A percentile compares a stretch with the other conserved stretches of the same genome.
Conservation (phyloP, 2,113 vertebrate species). For the Bombycilla garrulus region DNA sequence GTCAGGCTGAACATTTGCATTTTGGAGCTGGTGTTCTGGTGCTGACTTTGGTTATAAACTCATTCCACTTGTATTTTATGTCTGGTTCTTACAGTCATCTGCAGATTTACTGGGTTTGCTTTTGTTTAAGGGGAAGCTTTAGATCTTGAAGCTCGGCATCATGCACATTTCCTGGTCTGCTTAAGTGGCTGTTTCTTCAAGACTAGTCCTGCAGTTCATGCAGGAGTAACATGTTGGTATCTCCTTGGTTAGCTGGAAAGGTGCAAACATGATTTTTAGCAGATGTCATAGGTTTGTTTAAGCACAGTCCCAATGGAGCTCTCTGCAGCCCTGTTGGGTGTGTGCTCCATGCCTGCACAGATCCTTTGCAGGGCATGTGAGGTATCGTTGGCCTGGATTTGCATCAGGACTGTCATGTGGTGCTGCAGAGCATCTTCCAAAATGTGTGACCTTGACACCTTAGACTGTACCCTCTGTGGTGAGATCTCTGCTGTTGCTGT, state of each 20-base stretch:
- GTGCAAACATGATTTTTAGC: not conserved
- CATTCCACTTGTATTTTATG: not conserved
- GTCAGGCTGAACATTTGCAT: fast-evolving
- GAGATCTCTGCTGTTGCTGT: not conserved
- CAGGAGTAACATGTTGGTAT: not conserved
- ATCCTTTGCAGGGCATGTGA: fast-evolving
- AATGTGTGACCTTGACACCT: not conserved
- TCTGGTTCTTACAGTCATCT: not conserved
- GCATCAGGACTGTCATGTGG: not conserved
- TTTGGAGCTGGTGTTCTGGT: not conserved
- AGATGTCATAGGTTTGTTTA: not conserved
- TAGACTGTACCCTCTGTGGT: not conserved
- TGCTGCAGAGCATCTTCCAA: conserved; percentile 14
- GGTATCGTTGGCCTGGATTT: not conserved
- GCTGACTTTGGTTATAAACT: not conserved
- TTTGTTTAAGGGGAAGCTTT: not conserved
- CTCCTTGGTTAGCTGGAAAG: not conserved
- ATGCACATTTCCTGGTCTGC: not conserved
- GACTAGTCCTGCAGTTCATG: not conserved
- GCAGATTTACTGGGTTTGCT: not conserved
- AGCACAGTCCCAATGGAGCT: not conserved
- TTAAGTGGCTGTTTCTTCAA: not conserved
- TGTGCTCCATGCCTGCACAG: not conserved
- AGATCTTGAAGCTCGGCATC: not conserved
- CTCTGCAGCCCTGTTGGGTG: not conserved